These are phyloP conservation scores for Drosophila cracens DNA, from an alignment of 2,888 invertebrate genomes.

Conservation along the genomic window DNA sequence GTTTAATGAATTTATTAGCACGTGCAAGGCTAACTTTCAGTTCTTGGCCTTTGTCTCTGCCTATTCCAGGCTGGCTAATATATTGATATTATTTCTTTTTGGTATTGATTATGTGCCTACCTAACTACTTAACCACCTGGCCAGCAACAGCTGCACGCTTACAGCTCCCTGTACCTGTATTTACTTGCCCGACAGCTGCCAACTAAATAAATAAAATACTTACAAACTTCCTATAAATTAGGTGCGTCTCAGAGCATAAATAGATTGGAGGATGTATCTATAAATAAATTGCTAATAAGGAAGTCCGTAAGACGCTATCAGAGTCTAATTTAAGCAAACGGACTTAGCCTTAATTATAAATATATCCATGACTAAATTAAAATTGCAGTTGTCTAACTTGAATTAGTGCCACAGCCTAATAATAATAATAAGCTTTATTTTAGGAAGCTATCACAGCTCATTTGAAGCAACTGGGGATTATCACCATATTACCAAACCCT, in stretches of 20 bases:
- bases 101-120: constrained; percentile 53
- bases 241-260: neutral
- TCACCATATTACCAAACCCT: neutral
- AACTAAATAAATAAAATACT: constrained; percentile 34
- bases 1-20: constrained; percentile 80
- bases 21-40: constrained; percentile 24
- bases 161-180: neutral
- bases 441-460: neutral
- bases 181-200: constrained; percentile 32
- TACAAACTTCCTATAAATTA: constrained; percentile 20
- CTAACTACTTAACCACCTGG: constrained; percentile 22
- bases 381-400: neutral
- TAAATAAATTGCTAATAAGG: constrained; percentile 1
- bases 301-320: too few species aligned
- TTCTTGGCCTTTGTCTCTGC: constrained; percentile 27
- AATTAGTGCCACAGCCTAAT: neutral
- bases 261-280: neutral
- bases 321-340: neutral
- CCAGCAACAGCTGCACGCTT: constrained; percentile 5
- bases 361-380: neutral
- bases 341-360: neutral
- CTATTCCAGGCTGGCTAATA: constrained; percentile 6
- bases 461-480: neutral
- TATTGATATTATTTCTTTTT: constrained; percentile 46
- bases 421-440: neutral